Conservation (phyloP, 2,113 vertebrate species). For the Sphyrna mokarran region DNA sequence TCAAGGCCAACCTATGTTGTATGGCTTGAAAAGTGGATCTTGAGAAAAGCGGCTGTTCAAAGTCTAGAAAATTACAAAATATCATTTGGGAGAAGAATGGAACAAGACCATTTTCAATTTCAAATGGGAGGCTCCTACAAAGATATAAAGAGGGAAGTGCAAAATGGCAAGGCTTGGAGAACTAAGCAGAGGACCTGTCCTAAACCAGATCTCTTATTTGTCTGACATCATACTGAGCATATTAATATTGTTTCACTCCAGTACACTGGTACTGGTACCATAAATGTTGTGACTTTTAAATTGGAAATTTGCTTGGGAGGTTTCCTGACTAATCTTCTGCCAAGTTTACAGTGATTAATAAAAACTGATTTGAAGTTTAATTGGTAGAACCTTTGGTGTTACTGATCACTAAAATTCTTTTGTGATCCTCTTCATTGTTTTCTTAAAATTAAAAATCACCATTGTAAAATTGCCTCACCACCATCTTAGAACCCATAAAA, state of each 20-base stretch:
- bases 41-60: background rate
- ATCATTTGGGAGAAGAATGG: background rate
- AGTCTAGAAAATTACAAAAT: background rate
- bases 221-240: background rate
- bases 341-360: background rate
- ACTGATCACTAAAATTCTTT: background rate
- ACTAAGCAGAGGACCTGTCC: no score
- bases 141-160: no score
- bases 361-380: background rate
- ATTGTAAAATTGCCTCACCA: background rate
- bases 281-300: background rate
- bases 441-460: background rate
- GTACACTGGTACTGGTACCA: background rate
- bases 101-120: no score
- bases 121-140: no score
- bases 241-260: background rate
- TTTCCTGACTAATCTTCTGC: background rate
- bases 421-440: background rate
- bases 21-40: background rate
- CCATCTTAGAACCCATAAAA: no score
- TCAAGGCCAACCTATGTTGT: background rate
- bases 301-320: background rate
- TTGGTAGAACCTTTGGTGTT: background rate
- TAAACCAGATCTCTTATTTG: background rate
- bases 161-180: no score